Conservation (phyloP, 1,140 invertebrate species). For the Magallana ariakensis region DNA sequence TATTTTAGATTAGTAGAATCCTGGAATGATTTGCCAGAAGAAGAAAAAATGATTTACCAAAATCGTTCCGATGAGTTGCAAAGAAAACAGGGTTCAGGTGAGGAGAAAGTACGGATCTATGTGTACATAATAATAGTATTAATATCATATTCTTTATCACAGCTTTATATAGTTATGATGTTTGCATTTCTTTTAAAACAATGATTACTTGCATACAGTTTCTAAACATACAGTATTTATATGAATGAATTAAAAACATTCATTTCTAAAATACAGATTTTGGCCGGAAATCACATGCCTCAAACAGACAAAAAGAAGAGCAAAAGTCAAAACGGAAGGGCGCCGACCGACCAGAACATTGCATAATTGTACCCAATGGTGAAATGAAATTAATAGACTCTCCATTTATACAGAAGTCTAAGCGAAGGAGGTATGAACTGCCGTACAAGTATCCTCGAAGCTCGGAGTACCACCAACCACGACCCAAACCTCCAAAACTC, state of each 20-base stretch:
- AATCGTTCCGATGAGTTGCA: neutral
- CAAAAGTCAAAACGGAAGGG: neutral
- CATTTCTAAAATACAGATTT: neutral
- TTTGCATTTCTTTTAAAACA: too few relatives aligned
- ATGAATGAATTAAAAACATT: too few relatives aligned
- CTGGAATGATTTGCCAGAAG: neutral
- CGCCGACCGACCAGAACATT: conserved; percentile 6
- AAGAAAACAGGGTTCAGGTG: neutral
- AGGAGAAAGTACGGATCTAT: neutral
- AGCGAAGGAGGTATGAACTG: conserved; percentile 31
- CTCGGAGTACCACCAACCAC: conserved; percentile 7
- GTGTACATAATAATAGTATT: too few relatives aligned
- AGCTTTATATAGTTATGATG: too few relatives aligned
- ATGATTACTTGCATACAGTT: too few relatives aligned
- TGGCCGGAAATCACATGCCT: neutral
- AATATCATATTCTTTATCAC: too few relatives aligned
- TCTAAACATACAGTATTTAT: too few relatives aligned
- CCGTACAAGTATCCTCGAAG: neutral
- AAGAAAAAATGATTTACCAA: conserved; percentile 32
- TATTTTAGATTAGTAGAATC: neutral
- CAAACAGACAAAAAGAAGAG: neutral
- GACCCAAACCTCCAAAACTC: neutral
- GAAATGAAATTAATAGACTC: conserved; percentile 23
- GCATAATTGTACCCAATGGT: neutral
- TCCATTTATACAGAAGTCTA: conserved; percentile 37